Conservation (phyloP, 2,888 invertebrate genomes). For the Ectemnius cavifrons region DNA sequence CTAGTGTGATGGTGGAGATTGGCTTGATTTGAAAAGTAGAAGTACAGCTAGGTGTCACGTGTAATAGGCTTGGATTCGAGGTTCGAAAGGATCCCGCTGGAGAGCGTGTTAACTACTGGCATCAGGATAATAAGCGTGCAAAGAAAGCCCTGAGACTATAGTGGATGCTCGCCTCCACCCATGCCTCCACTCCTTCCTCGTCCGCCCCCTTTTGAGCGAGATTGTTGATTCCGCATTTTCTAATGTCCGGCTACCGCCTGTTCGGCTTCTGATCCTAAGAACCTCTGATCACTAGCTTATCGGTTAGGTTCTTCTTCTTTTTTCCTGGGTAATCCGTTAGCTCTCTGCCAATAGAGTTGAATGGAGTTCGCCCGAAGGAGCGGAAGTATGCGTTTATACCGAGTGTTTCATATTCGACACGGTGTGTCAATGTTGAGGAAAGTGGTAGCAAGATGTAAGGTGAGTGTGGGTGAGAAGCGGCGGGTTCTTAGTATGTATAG, state of each 20-base stretch:
- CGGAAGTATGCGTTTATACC: no score
- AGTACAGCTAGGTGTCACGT: no score
- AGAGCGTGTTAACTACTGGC: conserved; percentile 75
- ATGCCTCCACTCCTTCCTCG: conserved; percentile 37
- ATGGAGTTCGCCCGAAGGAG: no score
- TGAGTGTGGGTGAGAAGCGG: neutral
- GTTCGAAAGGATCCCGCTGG: conserved; percentile 43
- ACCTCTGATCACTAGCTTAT: neutral
- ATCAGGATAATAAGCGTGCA: conserved; percentile 77
- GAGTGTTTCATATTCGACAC: no score
- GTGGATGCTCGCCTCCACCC: conserved; percentile 60
- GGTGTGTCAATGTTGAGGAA: no score
- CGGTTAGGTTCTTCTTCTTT: neutral
- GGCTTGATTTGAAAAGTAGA: no score
- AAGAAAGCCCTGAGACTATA: conserved; percentile 68
- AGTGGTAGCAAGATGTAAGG: neutral
- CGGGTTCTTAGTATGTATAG: neutral
- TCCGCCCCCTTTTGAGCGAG: conserved; percentile 29
- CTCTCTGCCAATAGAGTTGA: no score
- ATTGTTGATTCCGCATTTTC: conserved; percentile 23
- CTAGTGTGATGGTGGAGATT: no score
- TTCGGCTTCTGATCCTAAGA: neutral
- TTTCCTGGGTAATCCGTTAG: no score
- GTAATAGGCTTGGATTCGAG: no score
- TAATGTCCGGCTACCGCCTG: conserved; percentile 16